These are phyloP conservation scores for Rhipidura dahli DNA, from an alignment of 2,113 vertebrate species.

Conservation along the genomic window DNA sequence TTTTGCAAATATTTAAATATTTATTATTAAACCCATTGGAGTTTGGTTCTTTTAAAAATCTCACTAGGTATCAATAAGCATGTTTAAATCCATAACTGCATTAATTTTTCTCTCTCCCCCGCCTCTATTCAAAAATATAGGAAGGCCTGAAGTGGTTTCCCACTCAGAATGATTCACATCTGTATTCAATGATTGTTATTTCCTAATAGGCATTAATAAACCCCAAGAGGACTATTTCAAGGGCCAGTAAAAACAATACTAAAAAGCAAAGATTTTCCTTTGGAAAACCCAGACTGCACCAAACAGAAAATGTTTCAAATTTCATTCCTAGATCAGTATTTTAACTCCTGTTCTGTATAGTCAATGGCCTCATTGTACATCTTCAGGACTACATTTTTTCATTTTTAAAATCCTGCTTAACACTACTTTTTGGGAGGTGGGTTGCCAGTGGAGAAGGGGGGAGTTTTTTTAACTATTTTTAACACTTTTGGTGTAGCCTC, in stretches of 20 bases:
- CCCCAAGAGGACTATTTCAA: not conserved
- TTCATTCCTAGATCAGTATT: not conserved
- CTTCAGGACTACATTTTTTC: not conserved
- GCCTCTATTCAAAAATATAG: not conserved
- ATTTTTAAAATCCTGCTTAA: not conserved
- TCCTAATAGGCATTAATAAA: not conserved
- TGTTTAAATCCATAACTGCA: not conserved
- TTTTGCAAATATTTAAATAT: not conserved
- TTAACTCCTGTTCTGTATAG: not conserved
- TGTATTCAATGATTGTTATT: not conserved
- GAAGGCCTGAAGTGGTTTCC: not conserved
- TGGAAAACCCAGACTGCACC: not conserved
- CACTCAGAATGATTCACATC: not conserved
- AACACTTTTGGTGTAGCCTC: not conserved
- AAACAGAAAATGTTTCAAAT: not conserved
- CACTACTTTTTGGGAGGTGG: not conserved
- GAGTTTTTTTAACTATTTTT: not conserved
- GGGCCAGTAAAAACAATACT: not conserved
- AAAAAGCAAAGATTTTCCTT: not conserved
- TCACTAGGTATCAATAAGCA: not conserved
- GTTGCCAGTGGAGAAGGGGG: fast-evolving
- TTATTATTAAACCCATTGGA: not conserved
- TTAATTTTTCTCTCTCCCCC: not conserved
- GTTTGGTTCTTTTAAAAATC: not conserved
- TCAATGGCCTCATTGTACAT: not conserved